Base-by-base conservation (phyloP, 2,888 invertebrate species). In the Tipula helvola region DNA sequence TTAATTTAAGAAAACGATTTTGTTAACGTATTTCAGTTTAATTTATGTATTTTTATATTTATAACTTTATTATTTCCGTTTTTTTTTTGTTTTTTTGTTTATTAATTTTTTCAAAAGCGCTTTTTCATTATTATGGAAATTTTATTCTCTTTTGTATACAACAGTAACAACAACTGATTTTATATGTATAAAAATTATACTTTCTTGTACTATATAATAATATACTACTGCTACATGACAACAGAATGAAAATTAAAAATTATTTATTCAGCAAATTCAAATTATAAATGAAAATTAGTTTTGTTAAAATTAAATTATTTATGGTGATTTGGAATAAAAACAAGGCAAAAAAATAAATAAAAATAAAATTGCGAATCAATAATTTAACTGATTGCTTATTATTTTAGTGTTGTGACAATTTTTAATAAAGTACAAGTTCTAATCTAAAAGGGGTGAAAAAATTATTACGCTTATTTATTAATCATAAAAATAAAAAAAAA, bases 81-180 rank as follows among this genome's bases (percentile, higher is more conserved):
- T 28, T 10, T 10, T 71, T 71, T 28, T 39, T 4, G 5, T 39
- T 71, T 71, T 71, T 71, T 8, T 71, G 10, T 71, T 8, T 18
- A 28, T 71, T 71, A 3, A 28, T 71, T 71, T 71, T 28, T 71
- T 71, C 13, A 28, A 28, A 28, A 28, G 3, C 10, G 71, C 71
- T 71, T 71, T 57, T 71, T 71, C 71, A 71, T 71, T 71, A 71
- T 71, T 71, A 71, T 71, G 71, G 71, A 71, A 71, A 71, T 71
- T 71, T 71, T 10, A 28, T 71, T 71, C 28, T 71, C 71, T 28
- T 28, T 28, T 28, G 28, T 28, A 28, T 28, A 71, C 71, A 71
- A 28, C 28, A 71, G 28, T 0, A 71, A 71, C 4, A 28, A 52
- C 7, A 52, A 52, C 52, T 28, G 71, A 71, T 28, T 18, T 28